Conservation (phyloP, 2,888 invertebrate species). For the Zhengitettix transpicula region DNA sequence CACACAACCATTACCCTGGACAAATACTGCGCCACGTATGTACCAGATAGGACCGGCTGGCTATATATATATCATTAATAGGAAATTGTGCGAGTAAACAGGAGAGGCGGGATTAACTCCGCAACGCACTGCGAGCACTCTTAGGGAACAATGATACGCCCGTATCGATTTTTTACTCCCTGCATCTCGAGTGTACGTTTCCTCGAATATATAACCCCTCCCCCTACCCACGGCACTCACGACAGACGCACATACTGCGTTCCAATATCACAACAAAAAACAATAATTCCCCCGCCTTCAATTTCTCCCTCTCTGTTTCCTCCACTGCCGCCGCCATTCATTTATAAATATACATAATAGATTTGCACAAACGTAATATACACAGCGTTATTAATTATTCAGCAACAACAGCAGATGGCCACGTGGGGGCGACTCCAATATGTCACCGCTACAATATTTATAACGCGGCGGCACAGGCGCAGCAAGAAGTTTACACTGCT, state of each 20-base stretch:
- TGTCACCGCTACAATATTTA: background rate
- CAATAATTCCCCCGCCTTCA: background rate
- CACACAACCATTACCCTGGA: conserved; percentile 6
- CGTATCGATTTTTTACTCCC: background rate
- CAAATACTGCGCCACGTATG: conserved; percentile 1
- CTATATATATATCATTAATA: conserved; percentile 8
- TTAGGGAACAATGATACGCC: background rate
- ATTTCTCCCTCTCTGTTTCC: background rate
- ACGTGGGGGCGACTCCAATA: background rate
- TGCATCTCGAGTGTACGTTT: background rate
- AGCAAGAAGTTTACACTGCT: background rate
- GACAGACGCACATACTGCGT: background rate
- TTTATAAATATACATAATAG: conserved; percentile 3
- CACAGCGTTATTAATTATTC: conserved; percentile 1
- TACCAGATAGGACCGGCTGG: too few relatives aligned
- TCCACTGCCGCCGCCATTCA: background rate
- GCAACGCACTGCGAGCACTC: too few relatives aligned
- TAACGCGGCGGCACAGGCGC: background rate
- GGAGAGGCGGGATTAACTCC: background rate
- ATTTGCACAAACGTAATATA: conserved; percentile 2
- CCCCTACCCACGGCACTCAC: background rate
- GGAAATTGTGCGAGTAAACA: conserved; percentile 8
- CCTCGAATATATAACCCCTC: background rate
- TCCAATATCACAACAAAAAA: background rate
- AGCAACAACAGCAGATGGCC: background rate